phyloP scores from a whole-genome alignment of 2,113 vertebrate genomes.

The Microtus ochrogaster region DNA sequence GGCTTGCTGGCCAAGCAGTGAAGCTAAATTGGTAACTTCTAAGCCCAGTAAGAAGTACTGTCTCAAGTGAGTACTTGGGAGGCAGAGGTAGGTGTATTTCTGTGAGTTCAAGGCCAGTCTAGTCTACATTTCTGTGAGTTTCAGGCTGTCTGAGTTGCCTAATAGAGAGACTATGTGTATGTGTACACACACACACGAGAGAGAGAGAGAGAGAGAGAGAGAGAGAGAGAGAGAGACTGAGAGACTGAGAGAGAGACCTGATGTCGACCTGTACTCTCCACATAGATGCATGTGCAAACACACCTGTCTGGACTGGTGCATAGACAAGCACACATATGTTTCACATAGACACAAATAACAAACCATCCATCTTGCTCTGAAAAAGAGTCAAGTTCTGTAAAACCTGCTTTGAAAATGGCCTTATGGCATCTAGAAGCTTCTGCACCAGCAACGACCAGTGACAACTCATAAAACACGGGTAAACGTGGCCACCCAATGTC shows the following conservation, averaged over 20 bases:
- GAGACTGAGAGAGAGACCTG: too few species aligned
- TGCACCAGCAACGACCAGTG: not conserved
- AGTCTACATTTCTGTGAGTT: not conserved
- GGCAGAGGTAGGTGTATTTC: not conserved
- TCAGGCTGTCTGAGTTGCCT: not conserved
- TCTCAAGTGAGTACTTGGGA: not conserved
- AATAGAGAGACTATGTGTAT: not conserved
- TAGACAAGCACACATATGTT: not conserved
- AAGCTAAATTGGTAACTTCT: not conserved
- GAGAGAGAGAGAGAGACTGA: too few species aligned
- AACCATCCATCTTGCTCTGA: not conserved
- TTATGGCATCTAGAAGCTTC: not conserved
- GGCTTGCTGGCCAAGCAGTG: not conserved
- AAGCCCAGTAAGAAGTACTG: not conserved
- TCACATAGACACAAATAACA: not conserved
- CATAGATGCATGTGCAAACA: not conserved
- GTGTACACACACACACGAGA: too few species aligned
- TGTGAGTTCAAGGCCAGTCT: not conserved
- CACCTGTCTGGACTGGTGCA: too few species aligned
- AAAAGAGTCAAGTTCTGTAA: not conserved
- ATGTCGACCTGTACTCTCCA: not conserved
- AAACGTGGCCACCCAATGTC: not conserved
- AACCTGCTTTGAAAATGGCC: not conserved
- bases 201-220: too few species aligned
- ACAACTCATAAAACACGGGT: not conserved